Evolutionary conservation across 2,113 vertebrate species (phyloP).

Genomic region (Misgurnus mizolepis): DNA sequence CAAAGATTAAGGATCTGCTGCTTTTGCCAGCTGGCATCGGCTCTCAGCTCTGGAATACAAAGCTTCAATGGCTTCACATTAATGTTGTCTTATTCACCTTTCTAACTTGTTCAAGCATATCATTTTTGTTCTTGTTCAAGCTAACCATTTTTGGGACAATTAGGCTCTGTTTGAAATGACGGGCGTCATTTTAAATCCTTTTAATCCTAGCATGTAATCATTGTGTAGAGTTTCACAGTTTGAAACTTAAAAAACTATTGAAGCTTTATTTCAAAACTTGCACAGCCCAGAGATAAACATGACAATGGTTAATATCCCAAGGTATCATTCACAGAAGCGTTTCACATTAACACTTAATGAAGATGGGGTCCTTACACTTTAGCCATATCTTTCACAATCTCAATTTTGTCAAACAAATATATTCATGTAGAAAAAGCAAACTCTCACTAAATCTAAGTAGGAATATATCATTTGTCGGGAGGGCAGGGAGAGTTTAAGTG

Average conservation of each 20-base stretch:
- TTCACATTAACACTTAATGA: constrained; percentile 35
- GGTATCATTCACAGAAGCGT: constrained; percentile 14
- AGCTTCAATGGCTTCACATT: constrained; percentile 39
- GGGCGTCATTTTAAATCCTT: background rate
- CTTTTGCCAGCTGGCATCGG: constrained; percentile 52
- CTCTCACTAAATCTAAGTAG: constrained; percentile 4
- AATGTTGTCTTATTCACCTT: constrained; percentile 37
- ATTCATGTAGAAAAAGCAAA: constrained; percentile 51
- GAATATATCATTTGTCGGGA: constrained; percentile 1
- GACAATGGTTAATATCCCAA: constrained; percentile 36
- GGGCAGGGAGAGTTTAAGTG: background rate
- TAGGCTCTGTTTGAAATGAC: constrained; percentile 7
- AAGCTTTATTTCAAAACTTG: constrained; percentile 67
- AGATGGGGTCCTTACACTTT: background rate
- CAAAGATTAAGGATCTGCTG: constrained; percentile 45
- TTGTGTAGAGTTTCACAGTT: background rate
- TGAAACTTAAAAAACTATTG: constrained; percentile 48
- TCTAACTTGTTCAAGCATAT: constrained; percentile 54
- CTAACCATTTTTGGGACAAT: constrained; percentile 11
- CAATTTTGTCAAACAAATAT: constrained; percentile 38
- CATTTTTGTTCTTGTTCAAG: constrained; percentile 19
- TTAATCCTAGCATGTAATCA: background rate
- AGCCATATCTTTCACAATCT: background rate
- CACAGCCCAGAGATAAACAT: constrained; percentile 52
- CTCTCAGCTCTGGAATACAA: constrained; percentile 36